Conservation (phyloP, 2,113 vertebrate species). For the Mus musculus region DNA sequence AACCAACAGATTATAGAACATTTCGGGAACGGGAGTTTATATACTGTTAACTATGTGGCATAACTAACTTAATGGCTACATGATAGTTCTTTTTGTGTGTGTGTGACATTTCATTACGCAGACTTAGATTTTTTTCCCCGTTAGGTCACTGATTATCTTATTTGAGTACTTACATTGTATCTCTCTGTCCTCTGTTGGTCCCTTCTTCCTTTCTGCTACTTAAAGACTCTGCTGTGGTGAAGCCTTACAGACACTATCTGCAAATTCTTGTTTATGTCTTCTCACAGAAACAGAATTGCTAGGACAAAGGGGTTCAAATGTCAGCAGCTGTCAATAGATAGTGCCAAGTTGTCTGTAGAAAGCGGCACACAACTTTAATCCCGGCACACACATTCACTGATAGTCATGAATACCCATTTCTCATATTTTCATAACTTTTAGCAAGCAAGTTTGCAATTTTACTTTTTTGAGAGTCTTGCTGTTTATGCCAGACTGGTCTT, state of each 20-base stretch:
- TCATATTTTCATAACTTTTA: background rate
- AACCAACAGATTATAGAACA: background rate
- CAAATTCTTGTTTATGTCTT: background rate
- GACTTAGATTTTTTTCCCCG: background rate
- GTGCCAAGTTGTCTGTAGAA: background rate
- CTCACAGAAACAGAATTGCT: slow-evolving; percentile 10
- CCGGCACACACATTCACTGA: background rate
- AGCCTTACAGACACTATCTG: background rate
- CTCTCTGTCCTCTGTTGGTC: background rate
- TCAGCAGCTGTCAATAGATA: background rate
- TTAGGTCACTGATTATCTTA: background rate
- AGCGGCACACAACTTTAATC: background rate
- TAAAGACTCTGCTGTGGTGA: background rate
- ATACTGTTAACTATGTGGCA: background rate
- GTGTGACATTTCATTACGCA: background rate
- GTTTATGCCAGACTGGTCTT: background rate
- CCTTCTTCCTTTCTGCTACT: background rate
- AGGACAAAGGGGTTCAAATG: background rate
- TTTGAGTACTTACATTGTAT: background rate
- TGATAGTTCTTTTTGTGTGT: background rate
- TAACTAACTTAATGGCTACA: slow-evolving; percentile 9
- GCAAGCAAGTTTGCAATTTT: background rate
- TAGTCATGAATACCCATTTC: background rate
- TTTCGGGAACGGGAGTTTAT: background rate
- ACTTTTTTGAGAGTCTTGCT: background rate